Evolutionary conservation across 1,140 invertebrate species (phyloP).

Genomic region (Mya arenaria): DNA sequence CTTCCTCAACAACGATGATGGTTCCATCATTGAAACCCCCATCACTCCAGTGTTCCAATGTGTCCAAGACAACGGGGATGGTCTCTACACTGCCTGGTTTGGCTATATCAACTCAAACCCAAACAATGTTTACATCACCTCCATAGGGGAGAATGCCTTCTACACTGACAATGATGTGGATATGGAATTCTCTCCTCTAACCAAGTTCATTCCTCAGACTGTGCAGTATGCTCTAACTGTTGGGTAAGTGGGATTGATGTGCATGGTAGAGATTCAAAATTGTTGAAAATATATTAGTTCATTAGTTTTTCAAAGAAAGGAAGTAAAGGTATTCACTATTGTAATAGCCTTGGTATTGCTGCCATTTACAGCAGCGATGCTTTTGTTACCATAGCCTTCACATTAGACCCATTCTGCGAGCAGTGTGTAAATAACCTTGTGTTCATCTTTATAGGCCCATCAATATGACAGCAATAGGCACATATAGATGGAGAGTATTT

Average conservation of each 20-base stretch:
- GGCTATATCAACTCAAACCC: conserved; percentile 70
- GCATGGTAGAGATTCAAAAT: too few species aligned
- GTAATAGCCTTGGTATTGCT: too few species aligned
- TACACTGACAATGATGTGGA: neutral
- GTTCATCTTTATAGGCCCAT: neutral
- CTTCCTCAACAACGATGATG: conserved; percentile 65
- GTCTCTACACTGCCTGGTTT: conserved; percentile 65
- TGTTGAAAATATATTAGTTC: too few species aligned
- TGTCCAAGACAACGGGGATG: conserved; percentile 39
- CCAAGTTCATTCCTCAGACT: conserved; percentile 63
- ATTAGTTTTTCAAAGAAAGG: too few species aligned
- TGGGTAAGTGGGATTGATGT: conserved; percentile 54
- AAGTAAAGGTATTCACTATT: too few species aligned
- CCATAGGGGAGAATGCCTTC: conserved; percentile 64
- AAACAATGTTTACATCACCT: conserved; percentile 69
- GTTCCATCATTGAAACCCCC: conserved; percentile 36
- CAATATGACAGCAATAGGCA: neutral
- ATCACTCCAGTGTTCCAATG: conserved; percentile 64
- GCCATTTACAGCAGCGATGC: too few species aligned
- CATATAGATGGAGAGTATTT: conserved; percentile 15
- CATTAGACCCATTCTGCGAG: too few species aligned
- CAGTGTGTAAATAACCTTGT: too few species aligned
- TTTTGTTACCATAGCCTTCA: too few species aligned
- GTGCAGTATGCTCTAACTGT: conserved; percentile 60
- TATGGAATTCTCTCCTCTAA: conserved; percentile 28